phyloP scores from a whole-genome alignment of 2,113 vertebrate genomes.

The Platysteira castanea region DNA sequence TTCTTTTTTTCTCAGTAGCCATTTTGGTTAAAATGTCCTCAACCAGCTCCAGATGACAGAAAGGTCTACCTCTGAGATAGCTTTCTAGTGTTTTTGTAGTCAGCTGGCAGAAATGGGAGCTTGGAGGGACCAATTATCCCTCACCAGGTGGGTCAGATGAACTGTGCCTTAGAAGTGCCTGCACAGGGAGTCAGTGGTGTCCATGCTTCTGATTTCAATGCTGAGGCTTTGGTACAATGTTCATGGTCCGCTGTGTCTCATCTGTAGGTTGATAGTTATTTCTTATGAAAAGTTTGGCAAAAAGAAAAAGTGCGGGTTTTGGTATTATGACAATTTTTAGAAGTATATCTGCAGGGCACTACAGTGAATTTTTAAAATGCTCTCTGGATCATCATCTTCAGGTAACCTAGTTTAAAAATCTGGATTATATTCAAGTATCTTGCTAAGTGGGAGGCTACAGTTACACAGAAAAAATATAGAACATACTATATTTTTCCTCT shows the following conservation, averaged over 20 bases:
- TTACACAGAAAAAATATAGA: neutral
- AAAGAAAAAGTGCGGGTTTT: neutral
- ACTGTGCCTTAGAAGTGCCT: neutral
- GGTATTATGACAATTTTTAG: neutral
- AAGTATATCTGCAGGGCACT: neutral
- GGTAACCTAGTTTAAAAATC: neutral
- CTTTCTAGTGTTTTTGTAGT: neutral
- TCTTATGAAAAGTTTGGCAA: neutral
- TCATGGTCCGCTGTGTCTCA: neutral
- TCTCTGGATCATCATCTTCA: neutral
- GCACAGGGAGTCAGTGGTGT: neutral
- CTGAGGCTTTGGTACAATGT: neutral
- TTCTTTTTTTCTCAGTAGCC: neutral
- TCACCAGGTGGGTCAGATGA: neutral
- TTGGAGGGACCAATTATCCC: neutral
- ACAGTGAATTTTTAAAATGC: neutral
- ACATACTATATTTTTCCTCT: neutral
- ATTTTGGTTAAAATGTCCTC: neutral
- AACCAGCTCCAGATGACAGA: neutral
- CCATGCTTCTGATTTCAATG: neutral
- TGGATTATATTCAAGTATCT: neutral
- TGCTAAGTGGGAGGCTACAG: neutral
- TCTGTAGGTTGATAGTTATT: neutral
- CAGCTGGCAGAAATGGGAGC: neutral
- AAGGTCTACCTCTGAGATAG: neutral